Evolutionary conservation across 2,113 vertebrate species (phyloP), one percentile per base, ranked within the genome.

Genomic region (Nesospiza acunhae): DNA sequence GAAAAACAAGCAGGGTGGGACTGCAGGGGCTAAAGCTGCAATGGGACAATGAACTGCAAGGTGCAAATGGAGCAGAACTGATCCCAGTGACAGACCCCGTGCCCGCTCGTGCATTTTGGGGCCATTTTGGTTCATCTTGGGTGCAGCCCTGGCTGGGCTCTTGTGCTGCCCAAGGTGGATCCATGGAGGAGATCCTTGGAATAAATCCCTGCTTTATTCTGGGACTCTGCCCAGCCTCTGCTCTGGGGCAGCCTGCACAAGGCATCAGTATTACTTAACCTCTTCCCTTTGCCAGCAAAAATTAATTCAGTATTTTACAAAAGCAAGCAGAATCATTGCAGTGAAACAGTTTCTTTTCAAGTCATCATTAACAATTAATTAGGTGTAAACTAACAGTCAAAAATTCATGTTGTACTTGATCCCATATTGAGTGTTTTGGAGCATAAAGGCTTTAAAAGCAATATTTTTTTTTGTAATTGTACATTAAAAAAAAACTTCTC

Each of bases 221-320:
- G 0, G 0, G 8, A 0, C 58, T 60, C 58, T 37, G 35, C 0
- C 58, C 58, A 60, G 35, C 35, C 35, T 13, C 58, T 60, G 58
- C 0, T 19, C 24, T 4, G 6, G 35, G 16, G 1, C 59, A 60
- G 59, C 35, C 59, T 27, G 0, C 7, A 4, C 59, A 60, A 26
- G 35, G 11, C n/a, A 60, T 39, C 24, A 37, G 35, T 37, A 13
- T 20, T 31, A 0, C 26, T 53, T 16, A 53, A 26, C 1, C 0
- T 26, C 28, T 24, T 31, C 18, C 9, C 20, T 79, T 76, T 62
- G 18, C 39, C 46, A 46, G 20, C 28, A 66, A 13, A 75, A 82
- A 30, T 9, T 7, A 7, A 13, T 37, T 41, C 41, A 42, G 0
- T 15, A 1, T 46, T 80, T 46, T 31, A 67, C 41, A 37, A 46